Percentiles rank a stretch among this genome's conserved stretches.
phyloP scores from a whole-genome alignment of 2,888 invertebrate species.

The Tridacna gigas region DNA sequence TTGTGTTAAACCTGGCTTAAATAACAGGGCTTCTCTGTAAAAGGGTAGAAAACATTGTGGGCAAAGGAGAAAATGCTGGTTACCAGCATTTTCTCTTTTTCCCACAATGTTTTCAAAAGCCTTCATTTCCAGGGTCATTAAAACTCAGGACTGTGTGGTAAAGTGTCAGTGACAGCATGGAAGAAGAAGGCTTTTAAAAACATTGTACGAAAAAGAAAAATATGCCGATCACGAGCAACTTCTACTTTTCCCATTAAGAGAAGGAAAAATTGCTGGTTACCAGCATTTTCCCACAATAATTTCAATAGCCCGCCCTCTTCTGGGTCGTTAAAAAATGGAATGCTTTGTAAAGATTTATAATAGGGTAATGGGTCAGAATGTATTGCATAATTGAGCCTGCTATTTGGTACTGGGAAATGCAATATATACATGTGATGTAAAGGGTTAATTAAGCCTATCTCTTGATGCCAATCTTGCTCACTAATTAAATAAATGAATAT shows the following conservation, averaged over 20 bases:
- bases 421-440: not conserved
- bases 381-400: no score
- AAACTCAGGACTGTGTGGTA: no score
- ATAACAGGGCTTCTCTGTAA: no score
- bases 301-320: not conserved
- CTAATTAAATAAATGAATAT: constrained; percentile 73
- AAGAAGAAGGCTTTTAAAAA: not conserved
- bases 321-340: not conserved
- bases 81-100: no score
- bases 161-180: not conserved
- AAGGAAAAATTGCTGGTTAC: not conserved
- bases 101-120: no score
- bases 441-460: constrained; percentile 35
- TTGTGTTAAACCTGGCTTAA: no score
- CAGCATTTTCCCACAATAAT: not conserved
- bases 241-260: not conserved
- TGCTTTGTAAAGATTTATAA: no score
- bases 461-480: constrained; percentile 28
- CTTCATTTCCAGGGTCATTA: no score
- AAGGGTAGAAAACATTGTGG: no score
- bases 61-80: no score
- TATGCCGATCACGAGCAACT: not conserved
- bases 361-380: no score
- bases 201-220: not conserved
- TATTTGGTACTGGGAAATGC: not conserved